Evolutionary conservation across 53 echinoderm and acorn worm species (phyloP).

Genomic region (Henricia sp.): DNA sequence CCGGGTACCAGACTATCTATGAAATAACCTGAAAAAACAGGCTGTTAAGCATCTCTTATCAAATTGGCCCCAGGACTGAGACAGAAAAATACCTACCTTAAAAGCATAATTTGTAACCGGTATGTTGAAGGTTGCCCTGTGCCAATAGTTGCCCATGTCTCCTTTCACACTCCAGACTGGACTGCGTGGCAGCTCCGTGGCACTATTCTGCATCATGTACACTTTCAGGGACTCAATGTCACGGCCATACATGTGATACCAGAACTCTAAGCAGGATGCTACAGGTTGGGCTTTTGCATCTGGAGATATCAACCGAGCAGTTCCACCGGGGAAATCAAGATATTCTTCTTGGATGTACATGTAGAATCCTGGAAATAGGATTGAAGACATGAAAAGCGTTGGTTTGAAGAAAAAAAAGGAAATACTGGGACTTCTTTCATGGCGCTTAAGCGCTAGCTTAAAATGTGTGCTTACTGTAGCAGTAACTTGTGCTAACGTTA

Average conservation of each 20-base stretch:
- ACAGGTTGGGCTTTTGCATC: slow-evolving; percentile 20
- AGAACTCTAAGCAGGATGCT: slow-evolving; percentile 84
- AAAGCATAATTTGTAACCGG: slow-evolving; percentile 42
- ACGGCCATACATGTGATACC: slow-evolving; percentile 88
- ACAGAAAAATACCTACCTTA: slow-evolving; percentile 47
- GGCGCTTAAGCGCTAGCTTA: too few relatives aligned
- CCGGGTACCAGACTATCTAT: too few relatives aligned
- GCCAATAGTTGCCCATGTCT: slow-evolving; percentile 81
- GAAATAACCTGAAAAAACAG: too few relatives aligned
- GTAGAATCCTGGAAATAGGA: slow-evolving; percentile 72
- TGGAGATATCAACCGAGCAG: slow-evolving; percentile 74
- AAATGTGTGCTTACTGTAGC: too few relatives aligned
- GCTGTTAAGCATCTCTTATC: not conserved
- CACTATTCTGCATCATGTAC: slow-evolving; percentile 61
- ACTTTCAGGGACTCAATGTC: slow-evolving; percentile 81
- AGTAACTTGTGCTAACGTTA: too few relatives aligned
- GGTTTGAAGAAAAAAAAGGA: not conserved
- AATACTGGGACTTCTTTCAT: too few relatives aligned
- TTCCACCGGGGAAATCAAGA: not conserved
- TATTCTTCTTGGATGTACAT: slow-evolving; percentile 63
- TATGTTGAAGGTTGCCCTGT: slow-evolving; percentile 68
- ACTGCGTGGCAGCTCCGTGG: slow-evolving; percentile 33
- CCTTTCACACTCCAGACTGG: slow-evolving; percentile 68
- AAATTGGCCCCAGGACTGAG: not conserved
- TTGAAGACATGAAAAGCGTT: not conserved